These are phyloP conservation scores for Papilio glaucus DNA, from an alignment of 1,140 invertebrate species.

Conservation along the genomic window DNA sequence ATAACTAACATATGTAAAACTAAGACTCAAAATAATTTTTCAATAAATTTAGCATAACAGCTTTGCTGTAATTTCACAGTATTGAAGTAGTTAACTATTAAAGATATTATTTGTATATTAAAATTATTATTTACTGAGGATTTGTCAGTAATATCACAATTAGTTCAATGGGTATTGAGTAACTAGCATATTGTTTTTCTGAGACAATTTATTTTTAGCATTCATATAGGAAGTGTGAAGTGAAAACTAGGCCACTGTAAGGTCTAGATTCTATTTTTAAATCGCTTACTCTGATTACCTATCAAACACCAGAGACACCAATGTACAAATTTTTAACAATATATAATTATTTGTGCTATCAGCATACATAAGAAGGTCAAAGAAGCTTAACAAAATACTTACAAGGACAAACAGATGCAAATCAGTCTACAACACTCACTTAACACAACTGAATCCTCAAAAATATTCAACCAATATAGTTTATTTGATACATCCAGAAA, in stretches of 20 bases:
- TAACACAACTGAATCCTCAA: slow-evolving; percentile 7
- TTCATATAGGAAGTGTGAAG: slow-evolving; percentile 60
- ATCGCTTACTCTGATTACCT: slow-evolving; percentile 31
- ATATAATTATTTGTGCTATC: slow-evolving; percentile 27
- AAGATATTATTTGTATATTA: neutral
- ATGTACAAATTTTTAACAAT: neutral
- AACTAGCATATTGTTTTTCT: slow-evolving; percentile 54
- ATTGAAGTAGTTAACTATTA: too few relatives aligned
- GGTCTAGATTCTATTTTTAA: slow-evolving; percentile 60
- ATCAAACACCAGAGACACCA: slow-evolving; percentile 1
- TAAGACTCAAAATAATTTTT: neutral
- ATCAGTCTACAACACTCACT: slow-evolving; percentile 37
- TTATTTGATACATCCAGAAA: slow-evolving; percentile 61
- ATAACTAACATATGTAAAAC: neutral
- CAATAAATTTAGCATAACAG: neutral
- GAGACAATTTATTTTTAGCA: slow-evolving; percentile 62
- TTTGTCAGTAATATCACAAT: slow-evolving; percentile 6
- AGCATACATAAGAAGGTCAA: slow-evolving; percentile 41
- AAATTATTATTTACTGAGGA: neutral
- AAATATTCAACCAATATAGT: slow-evolving; percentile 44
- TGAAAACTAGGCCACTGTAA: slow-evolving; percentile 67
- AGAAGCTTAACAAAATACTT: slow-evolving; percentile 41
- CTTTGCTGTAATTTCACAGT: too few relatives aligned
- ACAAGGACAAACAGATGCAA: slow-evolving; percentile 44
- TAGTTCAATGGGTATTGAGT: slow-evolving; percentile 30